A percentile compares a stretch with the other conserved stretches of the same genome.
These are phyloP conservation scores for Schizothorax lantsangensis DNA, from an alignment of 2,797 vertebrate genomes.

Conservation along the genomic window DNA sequence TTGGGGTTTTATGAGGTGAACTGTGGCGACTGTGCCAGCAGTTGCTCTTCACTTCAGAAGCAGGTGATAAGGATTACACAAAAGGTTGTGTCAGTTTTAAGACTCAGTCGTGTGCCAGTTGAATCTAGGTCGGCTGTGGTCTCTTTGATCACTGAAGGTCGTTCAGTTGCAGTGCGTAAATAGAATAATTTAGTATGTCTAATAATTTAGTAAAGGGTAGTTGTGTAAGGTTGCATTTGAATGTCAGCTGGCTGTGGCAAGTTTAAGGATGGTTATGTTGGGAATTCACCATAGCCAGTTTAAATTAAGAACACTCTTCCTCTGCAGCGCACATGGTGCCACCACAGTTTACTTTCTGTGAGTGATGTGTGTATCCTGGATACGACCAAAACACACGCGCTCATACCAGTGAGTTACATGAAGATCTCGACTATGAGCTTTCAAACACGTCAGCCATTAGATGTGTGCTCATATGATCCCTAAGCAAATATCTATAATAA, in stretches of 20 bases:
- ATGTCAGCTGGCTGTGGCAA: constrained; percentile 6
- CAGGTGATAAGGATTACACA: constrained; percentile 39
- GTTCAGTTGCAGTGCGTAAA: not conserved
- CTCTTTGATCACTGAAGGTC: constrained; percentile 58
- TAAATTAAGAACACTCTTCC: constrained; percentile 69
- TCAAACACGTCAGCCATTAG: constrained; percentile 49
- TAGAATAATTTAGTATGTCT: not conserved
- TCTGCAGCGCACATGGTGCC: constrained; percentile 35
- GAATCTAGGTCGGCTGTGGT: constrained; percentile 39
- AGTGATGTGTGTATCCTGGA: constrained; percentile 71
- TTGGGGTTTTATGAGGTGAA: constrained; percentile 5
- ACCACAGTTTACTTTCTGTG: constrained; percentile 60
- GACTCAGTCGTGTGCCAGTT: constrained; percentile 66
- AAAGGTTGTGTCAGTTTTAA: constrained; percentile 52
- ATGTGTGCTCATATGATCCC: constrained; percentile 43
- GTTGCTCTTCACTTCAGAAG: constrained; percentile 10
- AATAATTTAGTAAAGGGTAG: not conserved
- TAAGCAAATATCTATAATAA: constrained; percentile 42
- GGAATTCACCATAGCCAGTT: constrained; percentile 62
- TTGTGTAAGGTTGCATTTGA: constrained; percentile 24
- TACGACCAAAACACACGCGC: constrained; percentile 71
- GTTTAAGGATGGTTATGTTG: constrained; percentile 50
- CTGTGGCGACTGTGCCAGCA: not conserved
- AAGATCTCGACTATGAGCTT: constrained; percentile 50
- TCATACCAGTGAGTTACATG: constrained; percentile 30